Evolutionary conservation across 1,140 invertebrate species (phyloP), one percentile per base, ranked within the genome.

Genomic region (Heliconius hewitsoni): DNA sequence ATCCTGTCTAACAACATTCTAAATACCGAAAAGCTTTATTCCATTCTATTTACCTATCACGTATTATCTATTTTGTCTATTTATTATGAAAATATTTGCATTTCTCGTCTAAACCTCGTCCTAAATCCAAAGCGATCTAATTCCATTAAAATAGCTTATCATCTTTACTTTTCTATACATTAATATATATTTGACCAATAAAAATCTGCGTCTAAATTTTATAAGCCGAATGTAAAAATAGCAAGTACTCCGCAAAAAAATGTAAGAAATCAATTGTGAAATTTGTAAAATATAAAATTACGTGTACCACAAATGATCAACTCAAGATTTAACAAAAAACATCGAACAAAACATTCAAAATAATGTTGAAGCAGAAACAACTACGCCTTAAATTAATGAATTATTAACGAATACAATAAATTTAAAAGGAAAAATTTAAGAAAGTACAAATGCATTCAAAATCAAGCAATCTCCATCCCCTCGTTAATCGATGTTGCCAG

Each of bases 1-100:
- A 66, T 23, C 42, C 42, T 46, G 42, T 46, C 42, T 46, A 46
- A 66, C 9, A 5, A 30, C 60, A 30, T 66, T 9, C 60, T 66
- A 30, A 66, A 66, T 30, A 66, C 23, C 60, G 4, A 66, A 66
- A 30, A 66, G 60, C 60, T 66, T 66, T 66, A 66, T 66, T 57
- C 27, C 60, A 5, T 30, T 30, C 27, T 30, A 66, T 66, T 66
- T 16, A 30, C 11, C 60, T 66, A 66, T 30, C 60, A 66, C 27
- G 60, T 34, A 30, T n/a, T 8, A 52, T 52, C 50, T 52, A 52
- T 52, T 52, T 52, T 52, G 16, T 66, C 37, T 60, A 60, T 66
- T 55, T 39, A 76, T 50, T 70, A 76, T 19, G 74, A 76, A 70
- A 76, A 76, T 71, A 76, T 70, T 30, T 46, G 74, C 74, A 76